Conservation (phyloP, 2,888 invertebrate genomes). For the Auanema freiburgensis region DNA sequence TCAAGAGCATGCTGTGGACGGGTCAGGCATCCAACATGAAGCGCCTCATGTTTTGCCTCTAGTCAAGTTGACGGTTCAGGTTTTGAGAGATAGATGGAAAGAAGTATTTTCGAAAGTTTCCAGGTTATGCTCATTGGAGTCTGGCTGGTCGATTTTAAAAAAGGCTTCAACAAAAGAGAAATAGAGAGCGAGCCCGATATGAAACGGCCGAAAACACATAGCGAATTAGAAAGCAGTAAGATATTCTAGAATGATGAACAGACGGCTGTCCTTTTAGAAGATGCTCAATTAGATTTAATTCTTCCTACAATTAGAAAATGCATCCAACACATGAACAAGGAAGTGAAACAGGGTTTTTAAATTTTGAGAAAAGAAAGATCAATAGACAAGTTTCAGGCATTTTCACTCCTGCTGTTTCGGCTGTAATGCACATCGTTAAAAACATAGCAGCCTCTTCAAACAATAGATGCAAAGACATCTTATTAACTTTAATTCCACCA, state of each 20-base stretch:
- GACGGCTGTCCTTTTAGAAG: too few relatives aligned
- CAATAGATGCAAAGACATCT: conserved; percentile 10
- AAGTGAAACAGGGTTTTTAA: not conserved
- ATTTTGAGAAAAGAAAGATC: too few relatives aligned
- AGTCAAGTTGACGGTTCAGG: conserved; percentile 13
- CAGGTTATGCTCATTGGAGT: conserved; percentile 17
- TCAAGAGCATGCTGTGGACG: too few relatives aligned
- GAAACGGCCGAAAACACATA: too few relatives aligned
- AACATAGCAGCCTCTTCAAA: conserved; percentile 11
- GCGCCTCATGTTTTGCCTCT: conserved; percentile 12
- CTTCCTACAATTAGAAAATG: not conserved
- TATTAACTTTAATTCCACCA: conserved; percentile 14
- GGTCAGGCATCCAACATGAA: conserved; percentile 3
- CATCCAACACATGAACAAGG: conserved; percentile 6
- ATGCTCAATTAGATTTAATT: too few relatives aligned
- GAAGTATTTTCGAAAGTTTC: not conserved
- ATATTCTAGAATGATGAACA: too few relatives aligned
- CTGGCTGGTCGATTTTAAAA: conserved; percentile 14
- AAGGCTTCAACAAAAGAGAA: not conserved
- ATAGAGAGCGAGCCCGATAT: too few relatives aligned
- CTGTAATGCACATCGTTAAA: conserved; percentile 16
- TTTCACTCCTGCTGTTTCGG: conserved; percentile 10
- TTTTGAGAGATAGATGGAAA: not conserved
- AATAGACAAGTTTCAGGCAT: conserved; percentile 7
- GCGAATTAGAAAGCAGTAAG: too few relatives aligned